Base-by-base conservation (phyloP, 2,888 invertebrate species). In the Torymus texanus region DNA sequence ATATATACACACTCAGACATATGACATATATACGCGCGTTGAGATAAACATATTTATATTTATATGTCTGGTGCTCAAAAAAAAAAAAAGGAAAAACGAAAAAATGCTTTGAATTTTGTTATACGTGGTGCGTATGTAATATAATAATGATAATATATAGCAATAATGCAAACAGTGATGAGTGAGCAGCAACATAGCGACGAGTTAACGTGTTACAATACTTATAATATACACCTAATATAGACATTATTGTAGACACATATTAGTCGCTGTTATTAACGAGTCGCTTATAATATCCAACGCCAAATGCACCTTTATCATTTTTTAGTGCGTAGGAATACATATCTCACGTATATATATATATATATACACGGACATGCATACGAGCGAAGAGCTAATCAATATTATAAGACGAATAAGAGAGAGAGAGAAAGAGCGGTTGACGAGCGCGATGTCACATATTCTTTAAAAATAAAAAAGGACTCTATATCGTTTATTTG, bases 321-420 rank as follows among this genome's bases (percentile, higher is more conserved):
- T 68, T 80, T 68, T 80, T 61, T 70, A 41, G 41, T 8, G 55
- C 59, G 55, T 51, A 68, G 16, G 53, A 61, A 14, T 21, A 62
- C 41, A 41, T 41, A 8, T 21, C 21, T 21, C 21, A 21, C 21
- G 21, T 21, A 21, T 21, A 1, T 21, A 21, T 21, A 21, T 21
- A 21, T 21, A 21, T 2, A 21, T 21, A 21, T 1, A 21, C 29
- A 29, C 5, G 5, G 24, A 24, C 24, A 24, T 5, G 4, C 29
- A 29, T 29, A 29, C 29, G 29, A 61, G 29, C 41, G 53, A 63
- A 61, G n/a, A 68, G 53, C 8, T 71, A 68, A 78, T 75, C 67
- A 18, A 78, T 75, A 76, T 73, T 73, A 77, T 66, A n/a, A 53
- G 53, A 61, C 51, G 55, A 75, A 55, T 79, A 75, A 81, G 82